Evolutionary conservation across 2,888 invertebrate species (phyloP).

Genomic region (Temnothorax unifasciatus): DNA sequence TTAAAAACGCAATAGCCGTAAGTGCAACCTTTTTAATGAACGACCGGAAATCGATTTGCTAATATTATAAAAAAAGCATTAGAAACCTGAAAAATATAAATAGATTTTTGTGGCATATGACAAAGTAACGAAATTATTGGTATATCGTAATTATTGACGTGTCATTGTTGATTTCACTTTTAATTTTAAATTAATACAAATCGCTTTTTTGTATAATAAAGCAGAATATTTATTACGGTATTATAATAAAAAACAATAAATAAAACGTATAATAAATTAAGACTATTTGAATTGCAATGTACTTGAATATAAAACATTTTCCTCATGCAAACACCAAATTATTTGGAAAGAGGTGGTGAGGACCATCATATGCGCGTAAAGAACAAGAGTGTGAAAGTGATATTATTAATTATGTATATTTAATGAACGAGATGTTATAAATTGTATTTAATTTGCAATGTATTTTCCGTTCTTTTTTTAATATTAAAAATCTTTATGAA

Average conservation of each 20-base stretch:
- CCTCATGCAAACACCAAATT: no score
- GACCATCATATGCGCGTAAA: no score
- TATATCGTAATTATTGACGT: background rate
- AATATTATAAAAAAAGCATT: background rate
- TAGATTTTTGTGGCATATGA: background rate
- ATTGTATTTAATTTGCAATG: background rate
- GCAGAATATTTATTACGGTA: no score
- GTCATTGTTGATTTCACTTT: background rate
- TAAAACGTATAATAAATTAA: no score
- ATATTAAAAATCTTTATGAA: background rate
- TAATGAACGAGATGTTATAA: background rate
- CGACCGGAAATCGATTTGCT: background rate
- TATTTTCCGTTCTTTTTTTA: no score
- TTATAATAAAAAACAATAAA: no score
- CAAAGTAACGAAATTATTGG: background rate
- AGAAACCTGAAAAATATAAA: background rate
- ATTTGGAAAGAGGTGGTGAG: no score
- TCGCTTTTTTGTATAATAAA: background rate
- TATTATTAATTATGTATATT: no score
- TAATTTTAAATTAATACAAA: background rate
- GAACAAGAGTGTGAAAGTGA: no score
- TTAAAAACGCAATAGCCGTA: background rate
- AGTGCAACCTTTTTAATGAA: background rate
- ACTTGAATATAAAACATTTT: no score
- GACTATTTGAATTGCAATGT: no score